A percentile compares a stretch with the other conserved stretches of the same genome.
Evolutionary conservation across 1,140 invertebrate genomes (phyloP).

Genomic region (Parapsyche elsis): DNA sequence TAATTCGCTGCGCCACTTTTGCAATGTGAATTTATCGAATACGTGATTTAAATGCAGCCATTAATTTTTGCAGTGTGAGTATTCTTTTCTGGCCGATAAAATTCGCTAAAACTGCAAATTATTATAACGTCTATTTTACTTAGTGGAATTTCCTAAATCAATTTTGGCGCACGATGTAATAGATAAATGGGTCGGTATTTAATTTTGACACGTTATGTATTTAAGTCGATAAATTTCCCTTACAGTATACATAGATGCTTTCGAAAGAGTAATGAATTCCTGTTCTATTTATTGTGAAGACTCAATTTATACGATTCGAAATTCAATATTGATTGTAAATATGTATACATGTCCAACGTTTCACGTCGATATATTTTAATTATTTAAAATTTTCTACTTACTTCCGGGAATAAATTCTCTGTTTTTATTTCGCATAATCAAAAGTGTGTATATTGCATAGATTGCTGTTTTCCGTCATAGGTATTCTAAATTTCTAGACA

Average conservation of each 20-base stretch:
- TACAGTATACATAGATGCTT: background rate
- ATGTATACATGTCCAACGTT: too few species aligned
- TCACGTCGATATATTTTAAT: too few species aligned
- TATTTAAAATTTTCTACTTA: too few species aligned
- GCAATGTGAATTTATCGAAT: conserved; percentile 11
- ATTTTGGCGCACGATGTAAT: background rate
- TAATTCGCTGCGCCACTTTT: conserved; percentile 19
- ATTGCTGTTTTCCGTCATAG: too few species aligned
- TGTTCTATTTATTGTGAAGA: conserved; percentile 1
- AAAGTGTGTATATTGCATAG: too few species aligned
- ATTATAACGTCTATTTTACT: too few species aligned
- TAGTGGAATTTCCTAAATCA: background rate
- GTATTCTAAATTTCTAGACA: too few species aligned
- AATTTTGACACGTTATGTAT: conserved; percentile 26
- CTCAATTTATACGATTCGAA: conserved; percentile 7
- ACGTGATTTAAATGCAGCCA: conserved; percentile 12
- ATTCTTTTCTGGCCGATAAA: too few species aligned
- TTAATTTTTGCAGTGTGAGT: too few species aligned
- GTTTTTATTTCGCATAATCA: too few species aligned
- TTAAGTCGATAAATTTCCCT: conserved; percentile 1
- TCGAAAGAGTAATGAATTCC: background rate
- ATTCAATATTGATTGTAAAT: background rate
- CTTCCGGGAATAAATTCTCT: too few species aligned
- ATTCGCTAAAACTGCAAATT: too few species aligned
- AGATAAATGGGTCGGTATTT: conserved; percentile 7